Evolutionary conservation across 2,113 vertebrate genomes (phyloP), one percentile per base, ranked within the genome.

Genomic region (Toxostoma redivivum): DNA sequence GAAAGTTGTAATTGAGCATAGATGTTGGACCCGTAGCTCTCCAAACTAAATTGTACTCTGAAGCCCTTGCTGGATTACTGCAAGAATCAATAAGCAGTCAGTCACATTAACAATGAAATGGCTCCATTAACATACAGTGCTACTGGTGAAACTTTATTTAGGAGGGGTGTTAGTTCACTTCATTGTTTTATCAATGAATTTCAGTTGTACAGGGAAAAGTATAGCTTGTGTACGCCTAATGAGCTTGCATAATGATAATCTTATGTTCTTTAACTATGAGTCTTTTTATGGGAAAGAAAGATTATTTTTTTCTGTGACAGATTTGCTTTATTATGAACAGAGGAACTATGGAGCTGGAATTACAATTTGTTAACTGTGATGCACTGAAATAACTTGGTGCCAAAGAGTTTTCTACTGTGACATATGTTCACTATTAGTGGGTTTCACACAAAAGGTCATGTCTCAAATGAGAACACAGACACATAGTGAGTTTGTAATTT

Each of bases 1-100:
- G 97, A 98, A 98, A 98, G 98, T 98, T 99, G 98, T 99, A 99
- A 99, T 99, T 99, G 99, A 99, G 98, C 98, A 98, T 98, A 95
- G 96, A 98, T 97, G 98, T 97, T 98, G 97, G 97, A 93, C 97
- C 92, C 92, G 92, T 97, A 97, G 95, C 97, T 98, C 97, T 98
- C 97, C 97, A 97, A 97, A 98, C 98, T 97, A 98, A 98, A 98
- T 98, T 98, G 98, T 98, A 78, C 97, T 98, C 97, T 97, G 97
- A 97, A 98, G 97, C 97, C 97, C 94, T 98, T 96, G 97, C 98
- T 97, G 97, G 98, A 98, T 98, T 98, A 98, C 96, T 98, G 96
- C 95, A 91, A 42, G 97, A 98, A 99, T 99, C 99, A 98, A 99
- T 99, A 98, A 97, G 97, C 97, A 98, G 98, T 98, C 98, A 98